phyloP scores from a whole-genome alignment of 2,113 vertebrate genomes.

The Butorides virescens region DNA sequence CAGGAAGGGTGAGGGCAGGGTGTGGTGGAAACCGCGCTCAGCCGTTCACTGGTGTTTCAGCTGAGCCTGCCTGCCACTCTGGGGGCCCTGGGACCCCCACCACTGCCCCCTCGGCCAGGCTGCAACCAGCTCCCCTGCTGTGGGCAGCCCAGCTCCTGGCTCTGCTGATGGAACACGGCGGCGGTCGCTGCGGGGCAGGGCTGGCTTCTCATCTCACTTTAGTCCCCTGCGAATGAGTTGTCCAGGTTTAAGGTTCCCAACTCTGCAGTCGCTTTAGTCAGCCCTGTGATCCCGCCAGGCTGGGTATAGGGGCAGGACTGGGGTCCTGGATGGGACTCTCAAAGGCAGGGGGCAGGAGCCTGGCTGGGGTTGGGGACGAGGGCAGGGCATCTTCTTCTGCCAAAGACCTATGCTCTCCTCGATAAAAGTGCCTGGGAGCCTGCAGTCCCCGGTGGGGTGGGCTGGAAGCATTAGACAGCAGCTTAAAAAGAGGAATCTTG shows the following conservation, averaged over 20 bases:
- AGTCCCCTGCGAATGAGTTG: background rate
- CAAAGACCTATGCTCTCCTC: background rate
- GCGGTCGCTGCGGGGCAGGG: background rate
- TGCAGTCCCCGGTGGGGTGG: background rate
- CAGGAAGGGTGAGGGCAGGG: background rate
- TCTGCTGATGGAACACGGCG: background rate
- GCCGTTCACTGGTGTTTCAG: accelerated
- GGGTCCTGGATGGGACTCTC: background rate
- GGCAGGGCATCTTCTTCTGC: background rate
- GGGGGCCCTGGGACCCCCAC: background rate
- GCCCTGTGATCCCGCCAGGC: background rate
- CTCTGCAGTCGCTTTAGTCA: background rate
- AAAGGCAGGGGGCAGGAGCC: background rate
- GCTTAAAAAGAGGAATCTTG: background rate
- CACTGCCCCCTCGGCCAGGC: background rate
- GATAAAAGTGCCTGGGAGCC: background rate
- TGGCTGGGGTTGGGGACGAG: background rate
- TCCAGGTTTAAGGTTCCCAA: background rate
- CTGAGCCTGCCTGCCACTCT: background rate
- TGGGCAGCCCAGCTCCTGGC: background rate
- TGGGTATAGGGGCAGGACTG: background rate
- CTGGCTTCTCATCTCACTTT: background rate
- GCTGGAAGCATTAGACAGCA: background rate
- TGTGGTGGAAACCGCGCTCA: background rate
- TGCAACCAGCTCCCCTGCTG: background rate